Evolutionary conservation across 2,113 vertebrate species (phyloP).

Genomic region (Dasyurus viverrinus): DNA sequence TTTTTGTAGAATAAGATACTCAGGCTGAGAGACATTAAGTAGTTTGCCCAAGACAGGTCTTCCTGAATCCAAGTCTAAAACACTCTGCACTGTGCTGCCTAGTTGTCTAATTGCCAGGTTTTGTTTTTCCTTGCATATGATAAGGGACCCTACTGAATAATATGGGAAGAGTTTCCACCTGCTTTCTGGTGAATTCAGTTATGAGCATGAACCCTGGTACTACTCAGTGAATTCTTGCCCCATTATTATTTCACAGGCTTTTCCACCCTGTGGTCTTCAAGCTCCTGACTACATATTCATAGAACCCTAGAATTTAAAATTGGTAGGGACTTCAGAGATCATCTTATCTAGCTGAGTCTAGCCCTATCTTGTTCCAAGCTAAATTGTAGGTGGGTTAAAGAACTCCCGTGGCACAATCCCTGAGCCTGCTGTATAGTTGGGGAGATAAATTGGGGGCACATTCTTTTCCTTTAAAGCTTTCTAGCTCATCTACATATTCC

Average conservation of each 20-base stretch:
- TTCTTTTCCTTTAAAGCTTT: not conserved
- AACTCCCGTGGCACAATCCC: fast-evolving
- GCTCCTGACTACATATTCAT: not conserved
- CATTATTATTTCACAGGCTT: not conserved
- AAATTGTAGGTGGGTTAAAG: not conserved
- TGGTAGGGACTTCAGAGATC: not conserved
- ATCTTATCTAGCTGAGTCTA: not conserved
- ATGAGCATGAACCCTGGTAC: not conserved
- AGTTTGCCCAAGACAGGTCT: not conserved
- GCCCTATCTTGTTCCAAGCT: not conserved
- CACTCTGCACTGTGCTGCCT: not conserved
- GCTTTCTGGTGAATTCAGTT: not conserved
- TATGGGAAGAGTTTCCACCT: not conserved
- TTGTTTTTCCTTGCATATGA: not conserved
- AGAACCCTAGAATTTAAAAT: not conserved
- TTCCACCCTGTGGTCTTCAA: not conserved
- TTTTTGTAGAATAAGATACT: not conserved
- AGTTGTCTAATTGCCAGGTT: not conserved
- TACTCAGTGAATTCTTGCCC: not conserved
- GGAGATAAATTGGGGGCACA: not conserved
- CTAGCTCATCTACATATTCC: not conserved
- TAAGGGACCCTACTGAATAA: not conserved
- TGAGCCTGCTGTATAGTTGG: not conserved
- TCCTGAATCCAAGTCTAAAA: not conserved
- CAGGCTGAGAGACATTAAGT: not conserved